Conservation (phyloP, 2,888 invertebrate species). For the Lucinisca nassula region DNA sequence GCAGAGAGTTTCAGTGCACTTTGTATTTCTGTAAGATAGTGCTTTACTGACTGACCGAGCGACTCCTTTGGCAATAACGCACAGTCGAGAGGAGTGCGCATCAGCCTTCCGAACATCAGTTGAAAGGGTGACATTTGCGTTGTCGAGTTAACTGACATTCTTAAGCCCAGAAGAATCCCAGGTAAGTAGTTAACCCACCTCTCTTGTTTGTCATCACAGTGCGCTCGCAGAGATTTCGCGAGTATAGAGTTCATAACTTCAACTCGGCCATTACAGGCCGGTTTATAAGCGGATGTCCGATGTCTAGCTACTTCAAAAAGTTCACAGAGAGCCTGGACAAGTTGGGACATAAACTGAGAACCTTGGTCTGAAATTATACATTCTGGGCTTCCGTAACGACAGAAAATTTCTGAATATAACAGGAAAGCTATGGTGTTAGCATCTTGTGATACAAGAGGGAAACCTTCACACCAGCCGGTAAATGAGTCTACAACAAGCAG, state of each 20-base stretch:
- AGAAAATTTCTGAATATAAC: conserved; percentile 30
- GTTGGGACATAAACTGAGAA: conserved; percentile 22
- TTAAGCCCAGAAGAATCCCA: neutral
- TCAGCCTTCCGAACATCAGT: neutral
- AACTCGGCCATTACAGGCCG: conserved; percentile 25
- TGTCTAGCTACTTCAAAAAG: conserved; percentile 36
- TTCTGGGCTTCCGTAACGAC: conserved; percentile 44
- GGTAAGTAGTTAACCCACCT: neutral
- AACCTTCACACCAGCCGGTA: conserved; percentile 39
- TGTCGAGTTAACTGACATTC: neutral
- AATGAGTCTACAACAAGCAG: conserved; percentile 40
- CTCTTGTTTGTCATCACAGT: neutral
- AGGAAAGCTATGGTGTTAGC: conserved; percentile 21
- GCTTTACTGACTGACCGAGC: neutral
- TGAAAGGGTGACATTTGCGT: neutral
- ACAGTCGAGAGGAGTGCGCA: conserved; percentile 1
- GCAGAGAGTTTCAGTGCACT: neutral
- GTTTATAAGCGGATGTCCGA: conserved; percentile 38
- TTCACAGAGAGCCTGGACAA: conserved; percentile 46
- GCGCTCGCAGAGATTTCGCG: conserved; percentile 7
- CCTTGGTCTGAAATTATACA: conserved; percentile 40
- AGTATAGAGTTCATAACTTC: conserved; percentile 36
- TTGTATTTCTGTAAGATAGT: neutral
- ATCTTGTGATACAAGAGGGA: conserved; percentile 46
- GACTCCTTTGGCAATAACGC: neutral